Base-by-base conservation (phyloP, 53 echinoderm and acorn worm genomes). In the Astropecten irregularis region DNA sequence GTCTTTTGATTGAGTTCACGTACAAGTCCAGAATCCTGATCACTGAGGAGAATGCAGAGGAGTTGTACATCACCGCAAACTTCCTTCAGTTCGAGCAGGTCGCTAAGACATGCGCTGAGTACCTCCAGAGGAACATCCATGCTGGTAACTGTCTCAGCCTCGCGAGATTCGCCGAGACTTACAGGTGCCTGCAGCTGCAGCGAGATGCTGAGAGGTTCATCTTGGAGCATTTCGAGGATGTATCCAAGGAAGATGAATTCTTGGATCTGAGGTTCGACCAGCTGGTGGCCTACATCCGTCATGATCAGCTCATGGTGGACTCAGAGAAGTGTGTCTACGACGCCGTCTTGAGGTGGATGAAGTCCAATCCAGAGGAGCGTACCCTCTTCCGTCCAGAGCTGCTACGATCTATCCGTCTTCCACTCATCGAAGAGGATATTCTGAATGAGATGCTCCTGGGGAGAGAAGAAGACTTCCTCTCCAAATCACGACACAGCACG, bases 21-120 rank as follows among this genome's bases (percentile, higher is more conserved):
- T 92, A 92, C 83, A 77, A 74, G 15, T 67, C 72, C 13, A 39
- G 89, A 18, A 74, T 92, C 2, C 64, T 73, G 65, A 83, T 92
- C 30, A 55, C 82, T 0, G 69, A 82, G 14, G 82, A 83, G 14
- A 92, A 89, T 49, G 89, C 74, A 0, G 86, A 89, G 36, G 86
- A 82, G 26, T 39, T 92, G 42, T 86, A 85, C 36, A 49, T 73
- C 15, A 83, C 82, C 13, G 83, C 92, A 5, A 89, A 86, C 35
- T 89, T 89, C n/a, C 83, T 92, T 3, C 85, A 89, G 51, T 92
- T 82, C 36, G 76, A 86, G 35, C 53, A 48, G 35, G 76, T 92
- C 38, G 67, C 73, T 21, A 76, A 23, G 9, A 50, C 85, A 15
- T 89, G 89, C 44, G 61, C 65, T 9, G 83, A 67, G 60, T 92